These are phyloP conservation scores for Pipa parva DNA, from an alignment of 2,113 vertebrate species.

Conservation along the genomic window DNA sequence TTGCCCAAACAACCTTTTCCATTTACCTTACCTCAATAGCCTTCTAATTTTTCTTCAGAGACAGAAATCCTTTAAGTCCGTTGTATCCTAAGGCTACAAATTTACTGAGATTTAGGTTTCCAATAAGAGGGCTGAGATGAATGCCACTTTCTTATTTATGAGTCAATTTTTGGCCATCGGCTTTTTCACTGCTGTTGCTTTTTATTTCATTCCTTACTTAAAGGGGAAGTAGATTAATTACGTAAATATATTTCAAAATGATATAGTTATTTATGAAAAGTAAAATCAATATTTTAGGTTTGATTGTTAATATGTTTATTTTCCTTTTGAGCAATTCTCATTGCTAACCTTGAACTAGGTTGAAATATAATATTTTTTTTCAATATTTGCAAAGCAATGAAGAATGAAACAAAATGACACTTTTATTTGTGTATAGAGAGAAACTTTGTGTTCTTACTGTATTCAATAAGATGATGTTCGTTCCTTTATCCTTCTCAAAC, in stretches of 20 bases:
- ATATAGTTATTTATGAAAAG: no score
- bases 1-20: conserved; percentile 90
- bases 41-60: conserved; percentile 96
- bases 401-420: no score
- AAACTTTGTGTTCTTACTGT: no score
- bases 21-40: conserved; percentile 91
- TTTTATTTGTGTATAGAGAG: no score
- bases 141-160: conserved; percentile 93
- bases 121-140: conserved; percentile 89
- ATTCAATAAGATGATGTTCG: no score
- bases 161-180: conserved; percentile 87
- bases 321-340: no score
- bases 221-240: conserved; percentile 46
- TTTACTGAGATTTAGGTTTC: conserved; percentile 96
- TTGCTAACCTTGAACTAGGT: neutral
- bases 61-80: conserved; percentile 97
- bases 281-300: no score
- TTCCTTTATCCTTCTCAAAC: no score
- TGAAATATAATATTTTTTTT: neutral
- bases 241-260: no score
- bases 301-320: no score
- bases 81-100: conserved; percentile 94
- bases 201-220: conserved; percentile 71
- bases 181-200: conserved; percentile 78
- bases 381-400: no score